Base-by-base conservation (phyloP, 2,888 invertebrate genomes). In the Smittia aterrima region DNA sequence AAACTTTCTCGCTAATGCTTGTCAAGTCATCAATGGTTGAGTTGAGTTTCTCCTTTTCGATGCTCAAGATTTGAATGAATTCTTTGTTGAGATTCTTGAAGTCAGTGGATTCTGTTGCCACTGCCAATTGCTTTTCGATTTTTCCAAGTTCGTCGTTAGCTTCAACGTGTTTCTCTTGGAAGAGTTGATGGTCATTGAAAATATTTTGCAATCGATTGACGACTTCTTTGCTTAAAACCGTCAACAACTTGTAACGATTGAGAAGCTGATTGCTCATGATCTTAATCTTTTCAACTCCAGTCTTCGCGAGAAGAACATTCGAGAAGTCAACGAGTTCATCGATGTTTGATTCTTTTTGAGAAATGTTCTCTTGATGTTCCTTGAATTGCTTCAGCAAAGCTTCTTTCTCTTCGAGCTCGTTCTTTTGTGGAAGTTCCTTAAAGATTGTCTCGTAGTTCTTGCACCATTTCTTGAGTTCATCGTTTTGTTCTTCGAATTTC, bases 241-340 rank as follows among this genome's bases (percentile, higher is more conserved):
- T 91, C 27, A 95, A 83, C 74, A 90, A 86, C 81, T 95, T 93
- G 79, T 94, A 95, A 67, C 94, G 87, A 79, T 91, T 92, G 77
- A 92, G 93, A n/a, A 96, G 89, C 85, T 96, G 96, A 0, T 93
- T 90, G 20, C 95, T 91, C 72, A 95, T 84, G 4, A 93, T 92
- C 79, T 94, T 93, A 18, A 96, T 87, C 73, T 93, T 88, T 78
- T 95, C 93, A 0, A 92, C 92, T 0, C 92, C 92, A 79, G 94
- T 94, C 27, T 89, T 85, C 80, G 94, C 93, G 0, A 95, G 86
- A 73, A 98, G 84, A 11, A 89, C 88, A 80, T 96, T 95, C n/a
- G 94, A 92, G 79, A 89, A 90, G 81, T 97, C 96, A 22, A 94
- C 89, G 79, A 96, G 96, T 11, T 88, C 87, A 81, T 96, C 96